Base-by-base conservation (phyloP, 1,140 invertebrate species). In the Rhopalosiphum padi region DNA sequence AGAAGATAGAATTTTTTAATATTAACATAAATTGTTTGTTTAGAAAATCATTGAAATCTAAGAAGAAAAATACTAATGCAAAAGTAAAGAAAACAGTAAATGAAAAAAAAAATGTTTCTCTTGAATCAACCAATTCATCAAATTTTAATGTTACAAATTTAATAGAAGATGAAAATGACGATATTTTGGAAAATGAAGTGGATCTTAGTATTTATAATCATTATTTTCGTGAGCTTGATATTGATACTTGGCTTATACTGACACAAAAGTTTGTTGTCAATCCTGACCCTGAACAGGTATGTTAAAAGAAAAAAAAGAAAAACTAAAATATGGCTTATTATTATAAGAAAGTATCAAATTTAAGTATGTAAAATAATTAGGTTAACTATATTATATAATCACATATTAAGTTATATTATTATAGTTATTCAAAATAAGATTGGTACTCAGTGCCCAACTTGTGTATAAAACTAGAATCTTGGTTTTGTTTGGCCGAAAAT, bases 191-290 rank as follows among this genome's bases (percentile, higher is more conserved):
- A 83, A 77, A 94, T 60, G 35, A 60, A 43, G 94, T 94, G 15
- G 94, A 94, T 48, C 90, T 94, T 46, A 94, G 94, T 35, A 93
- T 91, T 60, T 94, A 95, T 77, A 94, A 94, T n/a, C 30, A 94
- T n/a, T 94, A 94, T 82, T 95, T 95, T 94, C 94, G 96, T 94
- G 95, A 96, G 94, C 95, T 96, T 68, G 96, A 96, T 94, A 95
- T 95, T 21, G 96, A 96, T 94, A 95, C 96, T 53, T 95, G 96
- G 88, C 93, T 95, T 53, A 93, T 96, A 86, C 94, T 96, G 37
- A 95, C 95, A 89, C 95, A 96, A 94, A 95, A 95, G 21, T 94
- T 96, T 51, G 95, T 94, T 11, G 23, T 94, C 3, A 94, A 94
- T 91, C 94, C 94, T 37, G 91, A 94, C 30, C 91, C 94, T 53